A percentile compares a stretch with the other conserved stretches of the same genome.
These are phyloP conservation scores for Drosophila prolongata DNA, from an alignment of 2,888 invertebrate species.

Conservation along the genomic window DNA sequence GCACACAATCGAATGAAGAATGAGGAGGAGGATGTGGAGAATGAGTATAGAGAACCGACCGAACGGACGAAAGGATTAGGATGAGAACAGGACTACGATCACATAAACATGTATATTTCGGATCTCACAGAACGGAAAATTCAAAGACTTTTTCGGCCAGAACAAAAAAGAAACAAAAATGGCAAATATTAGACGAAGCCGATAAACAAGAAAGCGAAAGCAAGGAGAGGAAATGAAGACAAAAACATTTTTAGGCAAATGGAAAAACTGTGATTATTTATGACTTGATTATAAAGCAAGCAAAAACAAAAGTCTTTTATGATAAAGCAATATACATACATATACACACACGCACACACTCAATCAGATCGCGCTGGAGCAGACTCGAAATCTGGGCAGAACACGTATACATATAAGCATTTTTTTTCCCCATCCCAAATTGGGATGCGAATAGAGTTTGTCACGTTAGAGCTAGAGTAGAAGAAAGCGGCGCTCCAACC, in stretches of 20 bases:
- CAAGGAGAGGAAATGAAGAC: slow-evolving; percentile 14
- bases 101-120: slow-evolving; percentile 36
- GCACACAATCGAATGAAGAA: not conserved
- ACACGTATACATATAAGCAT: slow-evolving; percentile 31
- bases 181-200: slow-evolving; percentile 12
- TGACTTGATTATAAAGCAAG: slow-evolving; percentile 73
- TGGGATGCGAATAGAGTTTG: slow-evolving; percentile 20
- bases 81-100: slow-evolving; percentile 5
- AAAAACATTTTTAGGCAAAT: slow-evolving; percentile 76
- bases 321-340: slow-evolving; percentile 33
- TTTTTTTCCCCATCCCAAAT: slow-evolving; percentile 41
- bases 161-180: slow-evolving; percentile 17
- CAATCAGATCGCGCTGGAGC: slow-evolving; percentile 17
- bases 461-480: slow-evolving; percentile 32
- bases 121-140: slow-evolving; percentile 59
- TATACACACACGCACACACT: slow-evolving; percentile 13
- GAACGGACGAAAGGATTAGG: not conserved
- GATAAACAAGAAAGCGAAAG: slow-evolving; percentile 13
- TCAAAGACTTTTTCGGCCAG: slow-evolving; percentile 69
- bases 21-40: not conserved
- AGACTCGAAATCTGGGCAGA: slow-evolving; percentile 7
- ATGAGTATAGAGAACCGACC: not conserved
- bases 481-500: slow-evolving; percentile 15
- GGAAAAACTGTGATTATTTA: slow-evolving; percentile 83
- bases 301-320: slow-evolving; percentile 58